phyloP scores from a whole-genome alignment of 2,888 invertebrate genomes.

The Meteorus cinctellus region DNA sequence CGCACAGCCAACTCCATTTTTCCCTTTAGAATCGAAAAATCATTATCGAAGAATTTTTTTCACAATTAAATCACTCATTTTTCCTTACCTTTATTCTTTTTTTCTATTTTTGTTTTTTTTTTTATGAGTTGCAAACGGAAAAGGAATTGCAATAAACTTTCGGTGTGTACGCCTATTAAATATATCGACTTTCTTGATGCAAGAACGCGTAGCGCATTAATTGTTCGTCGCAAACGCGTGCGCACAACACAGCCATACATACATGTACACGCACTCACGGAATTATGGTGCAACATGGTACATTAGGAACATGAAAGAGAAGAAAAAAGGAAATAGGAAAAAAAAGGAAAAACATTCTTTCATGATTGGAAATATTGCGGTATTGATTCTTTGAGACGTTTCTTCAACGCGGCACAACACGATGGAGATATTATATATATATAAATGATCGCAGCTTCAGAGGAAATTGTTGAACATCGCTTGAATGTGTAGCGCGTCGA shows the following conservation, averaged over 20 bases:
- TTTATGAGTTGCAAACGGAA: neutral
- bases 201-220: slow-evolving; percentile 11
- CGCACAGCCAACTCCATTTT: neutral
- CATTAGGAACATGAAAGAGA: neutral
- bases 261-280: neutral
- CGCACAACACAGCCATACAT: neutral
- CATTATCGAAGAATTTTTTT: neutral
- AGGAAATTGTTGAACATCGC: slow-evolving; percentile 47
- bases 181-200: slow-evolving; percentile 3
- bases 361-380: slow-evolving; percentile 18
- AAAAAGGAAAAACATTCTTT: slow-evolving; percentile 1
- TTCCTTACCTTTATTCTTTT: neutral
- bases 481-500: slow-evolving; percentile 46
- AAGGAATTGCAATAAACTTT: slow-evolving; percentile 10
- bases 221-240: slow-evolving; percentile 12
- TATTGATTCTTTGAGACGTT: slow-evolving; percentile 13
- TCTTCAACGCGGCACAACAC: neutral
- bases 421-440: slow-evolving; percentile 27
- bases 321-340: neutral
- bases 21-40: neutral
- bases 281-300: neutral
- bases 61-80: slow-evolving; percentile 2
- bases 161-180: slow-evolving; percentile 4
- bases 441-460: slow-evolving; percentile 23
- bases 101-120: neutral